Conservation (phyloP, 2,113 vertebrate genomes). For the Actenoides hombroni region DNA sequence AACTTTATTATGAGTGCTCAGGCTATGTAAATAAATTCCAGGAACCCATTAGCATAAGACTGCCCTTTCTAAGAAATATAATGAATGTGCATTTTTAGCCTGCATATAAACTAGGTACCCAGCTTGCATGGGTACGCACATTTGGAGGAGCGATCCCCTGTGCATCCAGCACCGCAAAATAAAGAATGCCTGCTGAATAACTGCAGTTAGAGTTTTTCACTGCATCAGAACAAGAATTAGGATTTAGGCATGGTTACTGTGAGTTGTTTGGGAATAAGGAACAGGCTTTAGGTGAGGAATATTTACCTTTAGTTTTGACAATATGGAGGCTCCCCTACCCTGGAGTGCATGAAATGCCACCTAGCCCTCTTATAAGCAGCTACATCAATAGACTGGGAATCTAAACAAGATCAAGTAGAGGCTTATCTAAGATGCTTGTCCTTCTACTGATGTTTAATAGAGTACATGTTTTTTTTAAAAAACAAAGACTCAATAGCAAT, state of each 20-base stretch:
- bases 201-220: too few relatives aligned
- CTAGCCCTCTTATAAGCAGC: background rate
- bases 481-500: background rate
- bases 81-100: too few relatives aligned
- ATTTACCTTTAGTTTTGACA: background rate
- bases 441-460: background rate
- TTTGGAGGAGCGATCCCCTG: too few relatives aligned
- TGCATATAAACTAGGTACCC: too few relatives aligned
- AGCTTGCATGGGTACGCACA: too few relatives aligned
- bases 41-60: too few relatives aligned
- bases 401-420: background rate
- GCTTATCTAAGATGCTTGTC: background rate
- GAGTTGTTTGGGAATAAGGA: background rate
- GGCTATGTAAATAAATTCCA: too few relatives aligned
- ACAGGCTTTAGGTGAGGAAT: background rate
- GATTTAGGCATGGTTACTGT: background rate
- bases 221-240: background rate
- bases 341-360: background rate
- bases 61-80: too few relatives aligned
- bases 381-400: background rate
- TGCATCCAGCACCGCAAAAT: too few relatives aligned
- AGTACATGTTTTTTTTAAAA: background rate
- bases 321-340: background rate
- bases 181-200: too few relatives aligned
- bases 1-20: too few relatives aligned